Percentiles rank a stretch among this genome's conserved stretches.
Conservation (phyloP, 2,113 vertebrate genomes). For the Geothlypis trichas region DNA sequence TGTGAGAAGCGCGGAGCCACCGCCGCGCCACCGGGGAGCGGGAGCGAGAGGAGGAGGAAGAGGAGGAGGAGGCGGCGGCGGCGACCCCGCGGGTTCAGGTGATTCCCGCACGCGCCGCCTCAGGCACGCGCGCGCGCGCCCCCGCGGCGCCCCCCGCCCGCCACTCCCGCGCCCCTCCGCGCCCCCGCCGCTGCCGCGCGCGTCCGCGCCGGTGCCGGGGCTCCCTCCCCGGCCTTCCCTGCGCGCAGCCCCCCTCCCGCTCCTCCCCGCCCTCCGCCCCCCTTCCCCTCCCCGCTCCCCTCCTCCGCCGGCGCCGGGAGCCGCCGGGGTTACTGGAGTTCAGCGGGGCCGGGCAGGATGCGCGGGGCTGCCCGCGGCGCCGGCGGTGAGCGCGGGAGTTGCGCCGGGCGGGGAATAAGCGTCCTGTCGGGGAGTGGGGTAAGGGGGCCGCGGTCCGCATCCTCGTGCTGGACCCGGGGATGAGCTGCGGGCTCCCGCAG, state of each 20-base stretch:
- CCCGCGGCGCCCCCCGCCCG: too few relatives aligned
- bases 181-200: too few relatives aligned
- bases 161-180: too few relatives aligned
- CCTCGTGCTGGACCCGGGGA: background rate
- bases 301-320: background rate
- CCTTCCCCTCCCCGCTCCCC: background rate
- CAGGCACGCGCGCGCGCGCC: too few relatives aligned
- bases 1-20: too few relatives aligned
- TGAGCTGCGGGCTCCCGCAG: background rate
- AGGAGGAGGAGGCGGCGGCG: too few relatives aligned
- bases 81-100: too few relatives aligned
- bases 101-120: too few relatives aligned
- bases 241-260: background rate
- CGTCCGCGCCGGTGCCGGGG: too few relatives aligned
- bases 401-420: background rate
- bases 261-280: background rate
- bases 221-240: background rate
- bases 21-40: too few relatives aligned
- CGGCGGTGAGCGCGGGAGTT: background rate
- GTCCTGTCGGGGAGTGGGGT: too few relatives aligned
- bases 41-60: too few relatives aligned
- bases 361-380: background rate
- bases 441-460: background rate
- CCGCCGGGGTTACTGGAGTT: conserved; percentile 58
- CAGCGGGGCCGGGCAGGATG: background rate